phyloP scores from a whole-genome alignment of 2,113 vertebrate genomes.

The Coptodon bakossiorum region DNA sequence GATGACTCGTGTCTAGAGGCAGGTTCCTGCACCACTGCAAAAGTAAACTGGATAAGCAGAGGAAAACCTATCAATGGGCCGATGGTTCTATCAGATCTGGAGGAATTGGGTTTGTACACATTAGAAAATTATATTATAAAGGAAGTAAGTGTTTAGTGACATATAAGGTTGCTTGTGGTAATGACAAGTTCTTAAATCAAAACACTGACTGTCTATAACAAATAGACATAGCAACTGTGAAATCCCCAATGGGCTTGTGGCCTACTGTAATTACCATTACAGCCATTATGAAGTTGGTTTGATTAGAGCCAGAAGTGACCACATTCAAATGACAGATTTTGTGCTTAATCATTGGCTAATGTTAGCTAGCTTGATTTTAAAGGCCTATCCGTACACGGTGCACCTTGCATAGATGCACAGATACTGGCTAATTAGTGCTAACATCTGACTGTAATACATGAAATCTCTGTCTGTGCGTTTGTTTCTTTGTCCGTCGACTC shows the following conservation, averaged over 20 bases:
- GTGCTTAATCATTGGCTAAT: not conserved
- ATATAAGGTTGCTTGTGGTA: not conserved
- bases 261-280: not conserved
- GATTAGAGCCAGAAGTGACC: not conserved
- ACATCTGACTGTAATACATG: not conserved
- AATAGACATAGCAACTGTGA: not conserved
- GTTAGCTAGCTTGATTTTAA: not conserved
- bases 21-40: not conserved
- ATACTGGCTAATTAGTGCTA: not conserved
- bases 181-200: not conserved
- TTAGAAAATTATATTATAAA: not conserved
- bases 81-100: not conserved
- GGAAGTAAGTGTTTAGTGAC: not conserved
- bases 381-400: not conserved
- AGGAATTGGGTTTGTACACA: not conserved
- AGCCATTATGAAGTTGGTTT: not conserved
- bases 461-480: not conserved
- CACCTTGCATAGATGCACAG: not conserved
- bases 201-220: not conserved
- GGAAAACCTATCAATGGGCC: not conserved
- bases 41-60: not conserved
- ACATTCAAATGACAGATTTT: not conserved
- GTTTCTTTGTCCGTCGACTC: not conserved
- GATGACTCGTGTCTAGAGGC: not conserved
- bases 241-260: not conserved